Percentiles rank a stretch among this genome's conserved stretches.
Conservation (phyloP, 2,113 vertebrate genomes). For the Aphelocoma coerulescens region DNA sequence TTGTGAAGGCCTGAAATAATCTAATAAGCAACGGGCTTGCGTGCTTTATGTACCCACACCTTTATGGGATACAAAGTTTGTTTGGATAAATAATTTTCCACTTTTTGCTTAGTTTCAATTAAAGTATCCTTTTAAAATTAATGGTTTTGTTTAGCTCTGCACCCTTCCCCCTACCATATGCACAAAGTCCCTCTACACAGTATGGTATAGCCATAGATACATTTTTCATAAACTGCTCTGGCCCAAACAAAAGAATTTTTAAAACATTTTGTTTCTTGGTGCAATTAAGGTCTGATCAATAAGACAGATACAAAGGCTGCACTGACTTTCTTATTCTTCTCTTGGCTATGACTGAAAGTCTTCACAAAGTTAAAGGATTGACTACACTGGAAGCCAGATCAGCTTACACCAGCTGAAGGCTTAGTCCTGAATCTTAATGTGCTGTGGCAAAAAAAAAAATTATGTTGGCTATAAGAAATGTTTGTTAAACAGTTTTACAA, state of each 20-base stretch:
- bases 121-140: not conserved
- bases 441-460: not conserved
- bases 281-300: not conserved
- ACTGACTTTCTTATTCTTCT: conserved; percentile 15
- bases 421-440: not conserved
- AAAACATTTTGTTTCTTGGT: not conserved
- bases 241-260: not conserved
- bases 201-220: not conserved
- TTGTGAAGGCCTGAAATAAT: conserved; percentile 68
- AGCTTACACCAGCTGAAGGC: not conserved
- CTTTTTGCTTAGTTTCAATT: conserved; percentile 1
- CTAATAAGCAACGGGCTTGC: conserved; percentile 36
- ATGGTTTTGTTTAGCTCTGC: not conserved
- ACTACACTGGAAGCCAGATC: not conserved
- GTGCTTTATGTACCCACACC: conserved; percentile 27
- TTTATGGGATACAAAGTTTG: conserved; percentile 11
- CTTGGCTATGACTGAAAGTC: conserved; percentile 5
- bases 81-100: conserved; percentile 41
- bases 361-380: conserved; percentile 48
- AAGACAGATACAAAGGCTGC: not conserved
- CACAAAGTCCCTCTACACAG: not conserved
- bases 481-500: not conserved
- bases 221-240: not conserved
- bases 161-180: not conserved
- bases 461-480: not conserved